phyloP scores from a whole-genome alignment of 2,888 invertebrate genomes.

The Calameuta filiformis region DNA sequence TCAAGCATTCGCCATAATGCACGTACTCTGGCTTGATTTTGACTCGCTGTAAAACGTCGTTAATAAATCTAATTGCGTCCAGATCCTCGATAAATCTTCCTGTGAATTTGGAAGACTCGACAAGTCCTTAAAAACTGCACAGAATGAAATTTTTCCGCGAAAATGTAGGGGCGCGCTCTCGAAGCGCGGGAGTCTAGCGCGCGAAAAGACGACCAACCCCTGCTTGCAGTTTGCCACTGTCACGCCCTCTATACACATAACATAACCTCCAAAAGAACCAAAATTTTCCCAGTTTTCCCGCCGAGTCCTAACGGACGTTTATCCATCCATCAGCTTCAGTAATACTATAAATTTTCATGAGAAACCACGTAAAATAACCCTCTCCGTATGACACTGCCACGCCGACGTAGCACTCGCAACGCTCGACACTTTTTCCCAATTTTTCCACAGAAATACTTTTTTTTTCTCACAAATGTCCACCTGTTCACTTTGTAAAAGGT shows the following conservation, averaged over 20 bases:
- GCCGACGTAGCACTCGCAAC: slow-evolving; percentile 6
- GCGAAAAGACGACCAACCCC: slow-evolving; percentile 63
- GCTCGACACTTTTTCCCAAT: neutral
- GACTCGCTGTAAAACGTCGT: neutral
- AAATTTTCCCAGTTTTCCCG: neutral
- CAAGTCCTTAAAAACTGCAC: neutral
- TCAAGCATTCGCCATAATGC: slow-evolving; percentile 57
- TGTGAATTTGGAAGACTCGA: neutral
- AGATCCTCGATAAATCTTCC: neutral
- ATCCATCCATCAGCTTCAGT: neutral
- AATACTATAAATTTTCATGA: neutral
- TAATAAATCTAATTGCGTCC: neutral
- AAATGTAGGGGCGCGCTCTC: slow-evolving; percentile 37
- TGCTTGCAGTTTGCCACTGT: slow-evolving; percentile 48
- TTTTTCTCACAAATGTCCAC: neutral
- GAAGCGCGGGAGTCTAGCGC: slow-evolving; percentile 62
- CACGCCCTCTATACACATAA: slow-evolving; percentile 60
- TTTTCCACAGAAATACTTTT: neutral
- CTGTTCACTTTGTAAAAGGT: neutral
- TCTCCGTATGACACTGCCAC: neutral
- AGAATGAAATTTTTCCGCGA: slow-evolving; percentile 29
- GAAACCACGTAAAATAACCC: slow-evolving; percentile 3
- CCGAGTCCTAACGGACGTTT: neutral
- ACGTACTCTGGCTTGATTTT: slow-evolving; percentile 26
- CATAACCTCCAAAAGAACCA: slow-evolving; percentile 53